A percentile compares a stretch with the other conserved stretches of the same genome.
phyloP scores from a whole-genome alignment of 2,797 vertebrate species.

The Coreius guichenoti region DNA sequence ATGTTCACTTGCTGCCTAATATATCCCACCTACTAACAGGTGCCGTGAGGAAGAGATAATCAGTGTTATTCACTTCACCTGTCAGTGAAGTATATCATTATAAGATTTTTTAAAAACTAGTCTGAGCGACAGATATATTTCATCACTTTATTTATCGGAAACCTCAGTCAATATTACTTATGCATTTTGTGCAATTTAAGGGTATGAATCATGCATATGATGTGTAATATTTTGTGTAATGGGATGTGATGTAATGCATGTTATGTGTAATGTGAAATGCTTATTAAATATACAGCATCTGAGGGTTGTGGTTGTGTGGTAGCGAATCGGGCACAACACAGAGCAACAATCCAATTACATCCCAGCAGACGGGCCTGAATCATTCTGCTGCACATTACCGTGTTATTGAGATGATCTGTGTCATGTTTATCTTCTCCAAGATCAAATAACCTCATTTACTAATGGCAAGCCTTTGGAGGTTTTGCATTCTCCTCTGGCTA shows the following conservation, averaged over 20 bases:
- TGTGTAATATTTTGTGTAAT: background rate
- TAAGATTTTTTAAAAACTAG: no score
- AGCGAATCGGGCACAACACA: background rate
- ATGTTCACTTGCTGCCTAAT: no score
- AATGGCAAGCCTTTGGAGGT: constrained; percentile 62
- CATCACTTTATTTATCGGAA: no score
- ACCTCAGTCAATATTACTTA: no score
- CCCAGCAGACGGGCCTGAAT: constrained; percentile 62
- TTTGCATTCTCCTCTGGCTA: constrained; percentile 23
- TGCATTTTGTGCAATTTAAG: background rate
- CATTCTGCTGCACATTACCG: constrained; percentile 67
- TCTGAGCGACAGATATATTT: no score
- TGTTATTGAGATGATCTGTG: constrained; percentile 74
- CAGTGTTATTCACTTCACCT: no score
- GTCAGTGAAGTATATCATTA: no score
- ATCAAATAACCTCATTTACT: constrained; percentile 77
- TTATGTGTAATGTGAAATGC: background rate
- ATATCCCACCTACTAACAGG: no score
- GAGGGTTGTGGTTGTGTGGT: background rate
- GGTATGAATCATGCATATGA: background rate
- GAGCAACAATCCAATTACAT: constrained; percentile 65
- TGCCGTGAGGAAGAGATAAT: no score
- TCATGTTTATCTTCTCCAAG: constrained; percentile 67
- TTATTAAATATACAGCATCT: background rate
- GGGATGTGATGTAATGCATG: background rate